phyloP scores from a whole-genome alignment of 2,113 vertebrate genomes.

The Nycticebus coucang region DNA sequence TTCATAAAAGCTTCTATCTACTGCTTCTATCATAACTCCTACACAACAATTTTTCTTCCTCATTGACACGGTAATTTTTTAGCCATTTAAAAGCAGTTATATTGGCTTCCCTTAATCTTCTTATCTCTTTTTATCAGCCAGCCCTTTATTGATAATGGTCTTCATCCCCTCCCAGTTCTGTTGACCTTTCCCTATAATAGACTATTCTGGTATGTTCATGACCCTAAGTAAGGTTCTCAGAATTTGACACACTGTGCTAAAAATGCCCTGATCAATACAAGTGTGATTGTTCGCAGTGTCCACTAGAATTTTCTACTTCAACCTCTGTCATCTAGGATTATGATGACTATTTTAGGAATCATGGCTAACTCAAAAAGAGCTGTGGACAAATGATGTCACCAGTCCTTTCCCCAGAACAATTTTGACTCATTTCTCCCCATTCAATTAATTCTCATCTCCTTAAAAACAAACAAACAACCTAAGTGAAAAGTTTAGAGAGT shows the following conservation, averaged over 20 bases:
- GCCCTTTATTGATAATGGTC: not conserved
- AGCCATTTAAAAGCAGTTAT: not conserved
- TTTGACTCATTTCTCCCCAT: conserved; percentile 5
- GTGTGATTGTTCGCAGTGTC: not conserved
- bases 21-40: not conserved
- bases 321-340: conserved; percentile 18
- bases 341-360: not conserved
- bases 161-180: not conserved
- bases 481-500: not conserved
- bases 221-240: not conserved
- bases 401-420: not conserved
- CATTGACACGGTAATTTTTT: not conserved
- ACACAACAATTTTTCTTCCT: conserved; percentile 10
- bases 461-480: conserved; percentile 20
- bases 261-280: not conserved
- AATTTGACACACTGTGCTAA: not conserved
- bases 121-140: not conserved
- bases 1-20: conserved; percentile 5
- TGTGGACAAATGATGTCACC: not conserved
- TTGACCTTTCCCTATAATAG: not conserved
- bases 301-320: not conserved
- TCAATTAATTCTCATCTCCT: not conserved
- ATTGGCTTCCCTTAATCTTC: not conserved
- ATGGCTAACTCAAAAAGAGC: not conserved
- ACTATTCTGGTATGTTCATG: not conserved